Percentiles rank a stretch among this genome's conserved stretches.
These are phyloP conservation scores for Drosophila peninsularis DNA, from an alignment of 2,888 invertebrate genomes.

Conservation along the genomic window DNA sequence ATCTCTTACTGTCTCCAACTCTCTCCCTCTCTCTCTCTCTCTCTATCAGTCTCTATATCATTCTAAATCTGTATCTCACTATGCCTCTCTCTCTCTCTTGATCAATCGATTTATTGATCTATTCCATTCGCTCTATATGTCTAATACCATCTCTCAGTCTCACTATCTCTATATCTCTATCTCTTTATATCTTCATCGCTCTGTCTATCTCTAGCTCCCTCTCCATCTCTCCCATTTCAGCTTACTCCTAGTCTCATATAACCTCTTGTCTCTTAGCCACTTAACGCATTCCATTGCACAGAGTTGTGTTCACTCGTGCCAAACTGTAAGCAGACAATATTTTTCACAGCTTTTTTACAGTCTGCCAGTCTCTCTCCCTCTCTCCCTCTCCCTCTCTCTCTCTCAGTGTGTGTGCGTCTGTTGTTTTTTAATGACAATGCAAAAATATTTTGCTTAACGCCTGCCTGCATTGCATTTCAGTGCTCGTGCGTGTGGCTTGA, in stretches of 20 bases:
- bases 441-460: conserved; percentile 51
- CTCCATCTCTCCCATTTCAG: neutral
- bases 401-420: neutral
- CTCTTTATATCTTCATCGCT: neutral
- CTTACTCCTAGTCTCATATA: neutral
- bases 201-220: no score
- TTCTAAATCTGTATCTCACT: no score
- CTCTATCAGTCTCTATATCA: no score
- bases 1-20: no score
- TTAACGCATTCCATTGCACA: neutral
- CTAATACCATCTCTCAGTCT: neutral
- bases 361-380: neutral
- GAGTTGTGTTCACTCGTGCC: neutral
- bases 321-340: conserved; percentile 12
- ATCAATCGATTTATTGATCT: no score
- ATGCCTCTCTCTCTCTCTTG: neutral
- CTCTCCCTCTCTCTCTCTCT: no score
- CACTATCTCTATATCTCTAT: neutral
- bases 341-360: conserved; percentile 3
- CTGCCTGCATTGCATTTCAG: conserved; percentile 36
- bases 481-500: neutral
- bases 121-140: neutral
- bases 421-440: conserved; percentile 42
- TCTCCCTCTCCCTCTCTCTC: neutral
- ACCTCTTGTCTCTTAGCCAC: neutral